Base-by-base conservation (phyloP, 2,888 invertebrate species). In the Rhimphoctona megacephalus region DNA sequence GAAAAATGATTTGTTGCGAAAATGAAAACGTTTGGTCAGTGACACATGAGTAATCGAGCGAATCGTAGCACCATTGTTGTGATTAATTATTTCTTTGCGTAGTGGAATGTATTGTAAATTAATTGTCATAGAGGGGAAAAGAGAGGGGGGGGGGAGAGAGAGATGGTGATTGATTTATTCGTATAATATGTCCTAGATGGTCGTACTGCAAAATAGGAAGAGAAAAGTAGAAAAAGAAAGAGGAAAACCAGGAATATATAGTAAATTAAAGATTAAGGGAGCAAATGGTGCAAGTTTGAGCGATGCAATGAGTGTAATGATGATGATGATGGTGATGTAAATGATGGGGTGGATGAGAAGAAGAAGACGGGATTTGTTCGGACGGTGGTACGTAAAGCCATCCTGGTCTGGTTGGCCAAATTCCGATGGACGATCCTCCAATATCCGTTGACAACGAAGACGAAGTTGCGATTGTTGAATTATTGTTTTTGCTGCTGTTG, bases 251-350 rank as follows among this genome's bases (percentile, higher is more conserved):
- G 43, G 25, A 43, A 25, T 11, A 46, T n/a, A 22, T 61, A 14
- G 8, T 11, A 61, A 57, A 87, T 89, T 92, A 94, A 76, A 94
- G 92, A 89, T 94, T 94, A 39, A 94, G 90, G 85, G 94, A 94
- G 91, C 94, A 94, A 91, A 94, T 94, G 82, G 93, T 93, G 91
- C 94, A 94, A 82, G 92, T 92, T 90, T 93, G 94, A 86, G 93
- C 92, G 87, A 94, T 91, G 89, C 94, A 94, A 84, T 93, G 93
- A 54, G 92, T 89, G 83, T 92, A 92, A 66, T 92, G 91, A 89
- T 91, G 90, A 88, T 90, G 90, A 87, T 89, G 88, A 74, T 88
- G 89, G 80, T 87, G 87, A 85, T 85, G 89, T 57, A 80, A 82
- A 83, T 87, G 90, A 69, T 90, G 90, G 73, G 90, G 90, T 86